These are phyloP conservation scores for Atherix ibis DNA, from an alignment of 2,888 invertebrate species.

Conservation along the genomic window DNA sequence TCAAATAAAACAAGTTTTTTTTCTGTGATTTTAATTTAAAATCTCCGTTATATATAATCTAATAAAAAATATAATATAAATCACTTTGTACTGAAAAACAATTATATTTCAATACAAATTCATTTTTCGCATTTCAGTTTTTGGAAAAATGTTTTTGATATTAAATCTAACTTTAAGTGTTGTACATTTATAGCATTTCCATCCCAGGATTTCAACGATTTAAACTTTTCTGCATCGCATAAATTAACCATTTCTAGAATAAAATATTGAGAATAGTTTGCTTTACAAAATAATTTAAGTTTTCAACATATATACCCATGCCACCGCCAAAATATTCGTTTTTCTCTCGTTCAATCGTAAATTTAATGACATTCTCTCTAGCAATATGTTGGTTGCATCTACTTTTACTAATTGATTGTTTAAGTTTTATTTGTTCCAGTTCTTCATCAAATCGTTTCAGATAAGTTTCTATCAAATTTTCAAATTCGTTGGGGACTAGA, in stretches of 20 bases:
- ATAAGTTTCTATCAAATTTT: constrained; percentile 36
- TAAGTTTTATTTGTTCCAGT: constrained; percentile 58
- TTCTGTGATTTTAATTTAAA: no score
- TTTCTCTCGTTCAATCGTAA: constrained; percentile 55
- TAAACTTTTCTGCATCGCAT: constrained; percentile 23
- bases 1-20: no score
- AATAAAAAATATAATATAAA: no score
- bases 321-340: constrained; percentile 65
- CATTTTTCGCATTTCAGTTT: constrained; percentile 15
- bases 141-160: constrained; percentile 24
- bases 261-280: constrained; percentile 46
- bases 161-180: constrained; percentile 27
- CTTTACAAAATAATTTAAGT: no score
- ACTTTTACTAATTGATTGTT: constrained; percentile 50
- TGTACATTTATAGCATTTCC: constrained; percentile 31
- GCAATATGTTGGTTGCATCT: constrained; percentile 66
- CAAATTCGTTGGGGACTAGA: constrained; percentile 43
- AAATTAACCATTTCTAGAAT: constrained; percentile 24
- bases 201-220: constrained; percentile 28
- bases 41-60: no score
- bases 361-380: constrained; percentile 60
- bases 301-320: constrained; percentile 37
- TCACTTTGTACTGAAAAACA: no score
- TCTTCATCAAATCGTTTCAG: constrained; percentile 57
- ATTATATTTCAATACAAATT: no score